Evolutionary conservation across 2,888 invertebrate genomes (phyloP), one percentile per base, ranked within the genome.

Genomic region (Xestia xanthographa): DNA sequence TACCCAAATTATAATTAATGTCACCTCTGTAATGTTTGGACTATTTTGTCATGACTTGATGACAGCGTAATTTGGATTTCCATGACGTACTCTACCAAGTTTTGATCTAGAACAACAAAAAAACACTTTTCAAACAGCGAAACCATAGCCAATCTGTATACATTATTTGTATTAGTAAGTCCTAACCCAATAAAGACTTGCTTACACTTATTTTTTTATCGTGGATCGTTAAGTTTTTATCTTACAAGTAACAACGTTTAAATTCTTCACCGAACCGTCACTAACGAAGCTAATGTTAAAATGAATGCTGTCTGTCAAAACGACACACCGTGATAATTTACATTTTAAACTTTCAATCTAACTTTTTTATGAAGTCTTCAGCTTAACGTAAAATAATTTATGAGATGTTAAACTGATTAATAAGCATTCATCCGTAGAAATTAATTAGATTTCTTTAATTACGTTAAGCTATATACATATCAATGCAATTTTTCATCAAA

Each of bases 221-320:
- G 43, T 67, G 53, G 65, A 65, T 75, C 69, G 45, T 80, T 69
- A 74, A 77, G 79, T 83, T 86, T 9, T 80, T 75, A 86, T 75
- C 71, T 71, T 17, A 50, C 74, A 45, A 72, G 62, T 73, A 17
- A 50, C 77, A 41, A 72, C 50, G 65, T 75, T 71, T 71, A 48
- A 71, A 77, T 77, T 80, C 73, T 83, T 79, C 75, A 76, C 63
- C 75, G 77, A 72, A 77, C 75, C 87, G 66, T 77, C 70, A 86
- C 77, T 85, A 85, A 80, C 43, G 62, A 86, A 72, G 71, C 60
- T 79, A 76, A 80, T 75, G 67, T 77, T 45, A 70, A 75, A 66
- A 79, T 75, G 38, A 77, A 79, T 53, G 69, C 56, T 53, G 67
- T 77, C 66, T 67, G 63, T 75, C 48, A 77, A 45, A 58, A 66